Evolutionary conservation across 2,888 invertebrate genomes (phyloP).

Genomic region (Scotopteryx bipunctaria): DNA sequence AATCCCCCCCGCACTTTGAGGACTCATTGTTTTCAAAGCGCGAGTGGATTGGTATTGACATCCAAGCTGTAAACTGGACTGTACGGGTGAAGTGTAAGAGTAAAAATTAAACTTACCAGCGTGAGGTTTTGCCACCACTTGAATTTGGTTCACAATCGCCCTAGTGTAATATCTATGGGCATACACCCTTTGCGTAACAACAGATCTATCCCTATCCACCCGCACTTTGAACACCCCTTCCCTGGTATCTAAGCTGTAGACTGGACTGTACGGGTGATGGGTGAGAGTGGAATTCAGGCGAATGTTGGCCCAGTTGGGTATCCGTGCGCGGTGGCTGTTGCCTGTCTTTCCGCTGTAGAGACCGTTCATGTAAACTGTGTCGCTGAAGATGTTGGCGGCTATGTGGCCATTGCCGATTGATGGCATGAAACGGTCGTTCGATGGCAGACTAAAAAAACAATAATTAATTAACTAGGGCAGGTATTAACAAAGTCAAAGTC

Average conservation of each 20-base stretch:
- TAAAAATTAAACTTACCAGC: constrained; percentile 46
- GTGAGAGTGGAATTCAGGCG: constrained; percentile 74
- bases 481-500: too few relatives aligned
- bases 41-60: too few relatives aligned
- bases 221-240: constrained; percentile 75
- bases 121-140: constrained; percentile 71
- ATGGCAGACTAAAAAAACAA: constrained; percentile 70
- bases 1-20: too few relatives aligned
- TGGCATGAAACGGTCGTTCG: constrained; percentile 82
- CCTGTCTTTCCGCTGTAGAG: constrained; percentile 83
- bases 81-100: constrained; percentile 61
- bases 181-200: constrained; percentile 75
- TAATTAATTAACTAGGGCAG: background rate
- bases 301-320: constrained; percentile 84
- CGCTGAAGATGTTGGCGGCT: constrained; percentile 83
- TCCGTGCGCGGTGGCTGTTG: constrained; percentile 82
- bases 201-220: constrained; percentile 72
- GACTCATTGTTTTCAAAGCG: too few relatives aligned
- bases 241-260: constrained; percentile 74
- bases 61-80: too few relatives aligned
- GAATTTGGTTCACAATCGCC: constrained; percentile 76
- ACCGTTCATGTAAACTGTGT: constrained; percentile 84
- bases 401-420: constrained; percentile 84
- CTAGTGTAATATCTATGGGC: constrained; percentile 78
- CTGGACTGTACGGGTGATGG: constrained; percentile 60